Evolutionary conservation across 2,888 invertebrate genomes (phyloP).

Genomic region (Drosophila percnosoma): DNA sequence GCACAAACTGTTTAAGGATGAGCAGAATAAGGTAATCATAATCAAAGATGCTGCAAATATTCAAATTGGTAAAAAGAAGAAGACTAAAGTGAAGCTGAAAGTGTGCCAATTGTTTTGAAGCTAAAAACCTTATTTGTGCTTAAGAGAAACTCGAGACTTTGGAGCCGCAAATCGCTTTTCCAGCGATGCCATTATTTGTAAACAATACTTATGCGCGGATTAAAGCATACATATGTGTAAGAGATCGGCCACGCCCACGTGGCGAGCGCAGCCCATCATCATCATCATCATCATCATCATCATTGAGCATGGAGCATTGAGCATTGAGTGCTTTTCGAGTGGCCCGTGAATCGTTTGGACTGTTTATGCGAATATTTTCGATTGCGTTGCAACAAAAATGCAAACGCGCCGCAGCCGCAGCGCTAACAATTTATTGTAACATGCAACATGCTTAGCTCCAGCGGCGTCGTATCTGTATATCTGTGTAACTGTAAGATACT

Average conservation of each 20-base stretch:
- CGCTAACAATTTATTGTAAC: slow-evolving; percentile 48
- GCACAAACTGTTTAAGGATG: no score
- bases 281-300: not conserved
- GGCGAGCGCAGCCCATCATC: not conserved
- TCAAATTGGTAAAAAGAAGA: not conserved
- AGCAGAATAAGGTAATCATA: no score
- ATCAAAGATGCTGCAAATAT: not conserved
- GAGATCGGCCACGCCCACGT: slow-evolving; percentile 16
- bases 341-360: slow-evolving; percentile 32
- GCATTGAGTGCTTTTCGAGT: slow-evolving; percentile 41
- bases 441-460: slow-evolving; percentile 46
- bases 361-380: slow-evolving; percentile 40
- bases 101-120: not conserved
- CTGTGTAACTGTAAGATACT: slow-evolving; percentile 67
- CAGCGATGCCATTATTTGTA: not conserved
- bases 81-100: not conserved
- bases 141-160: not conserved
- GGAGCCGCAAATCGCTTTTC: not conserved
- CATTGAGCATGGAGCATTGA: not conserved
- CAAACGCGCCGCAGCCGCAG: slow-evolving; percentile 43
- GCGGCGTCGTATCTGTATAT: slow-evolving; percentile 47
- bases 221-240: no score
- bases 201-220: not conserved
- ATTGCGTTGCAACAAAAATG: slow-evolving; percentile 35
- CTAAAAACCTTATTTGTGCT: not conserved